These are phyloP conservation scores for Apodemus speciosus DNA, from an alignment of 2,113 vertebrate species.

Conservation along the genomic window DNA sequence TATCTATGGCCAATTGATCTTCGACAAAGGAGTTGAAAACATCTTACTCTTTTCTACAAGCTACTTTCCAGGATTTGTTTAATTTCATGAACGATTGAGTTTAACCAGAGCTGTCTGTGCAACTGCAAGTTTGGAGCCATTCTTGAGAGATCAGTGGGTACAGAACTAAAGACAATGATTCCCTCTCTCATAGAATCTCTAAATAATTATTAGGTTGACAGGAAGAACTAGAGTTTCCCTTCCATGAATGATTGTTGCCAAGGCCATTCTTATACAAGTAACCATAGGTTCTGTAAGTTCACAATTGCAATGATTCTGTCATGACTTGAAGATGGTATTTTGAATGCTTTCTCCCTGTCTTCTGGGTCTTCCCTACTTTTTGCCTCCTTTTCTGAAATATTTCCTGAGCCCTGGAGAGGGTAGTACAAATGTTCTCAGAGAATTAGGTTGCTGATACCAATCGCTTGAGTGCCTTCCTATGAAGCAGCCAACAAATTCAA, in stretches of 20 bases:
- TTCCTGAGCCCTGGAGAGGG: background rate
- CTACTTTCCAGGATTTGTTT: background rate
- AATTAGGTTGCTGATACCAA: background rate
- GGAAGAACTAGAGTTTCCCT: background rate
- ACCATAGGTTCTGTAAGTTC: background rate
- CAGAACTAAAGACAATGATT: background rate
- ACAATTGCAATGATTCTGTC: background rate
- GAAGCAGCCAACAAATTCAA: background rate
- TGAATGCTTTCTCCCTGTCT: background rate
- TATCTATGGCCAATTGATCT: no score
- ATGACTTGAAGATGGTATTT: background rate
- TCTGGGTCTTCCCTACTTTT: background rate
- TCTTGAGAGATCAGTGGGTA: background rate
- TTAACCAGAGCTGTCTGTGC: background rate
- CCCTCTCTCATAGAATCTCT: background rate
- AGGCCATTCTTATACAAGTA: background rate
- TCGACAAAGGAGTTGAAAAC: no score
- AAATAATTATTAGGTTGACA: background rate
- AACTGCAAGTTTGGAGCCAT: background rate
- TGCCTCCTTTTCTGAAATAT: background rate
- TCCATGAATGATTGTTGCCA: background rate
- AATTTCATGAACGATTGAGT: background rate
- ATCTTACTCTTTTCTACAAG: background rate
- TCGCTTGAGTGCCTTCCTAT: background rate
- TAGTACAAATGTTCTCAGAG: background rate